Base-by-base conservation (phyloP, 2,113 vertebrate species). In the Esox niger region DNA sequence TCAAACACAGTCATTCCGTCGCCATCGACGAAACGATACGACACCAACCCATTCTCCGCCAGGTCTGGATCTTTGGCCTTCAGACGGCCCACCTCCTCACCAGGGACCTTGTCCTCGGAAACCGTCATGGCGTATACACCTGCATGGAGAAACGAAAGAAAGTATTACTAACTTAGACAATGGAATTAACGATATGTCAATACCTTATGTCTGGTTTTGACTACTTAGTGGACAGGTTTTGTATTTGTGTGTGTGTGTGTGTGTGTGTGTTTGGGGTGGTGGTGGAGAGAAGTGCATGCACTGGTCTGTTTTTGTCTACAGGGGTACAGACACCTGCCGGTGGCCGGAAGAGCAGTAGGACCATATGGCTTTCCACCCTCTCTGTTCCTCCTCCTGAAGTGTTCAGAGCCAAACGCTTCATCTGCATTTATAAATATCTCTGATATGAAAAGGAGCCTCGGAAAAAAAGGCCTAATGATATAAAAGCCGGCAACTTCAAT, bases 11-110 rank as follows among this genome's bases (percentile, higher is more conserved):
- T 87, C 62, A 95, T 81, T 0, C 96, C 96, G 0, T 99, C 97
- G 27, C 95, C 96, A 5, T 99, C 96, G 1, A 96, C 86, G 49
- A 98, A 86, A 54, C 89, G 94, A 83, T 99, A 99, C 26, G 93
- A 91, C 64, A 98, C 95, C 82, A 97, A 83, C 10, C 95, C 96
- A 7, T 99, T 99, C 82, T 99, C 97, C 49, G 91, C 95, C 20
- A 96, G 90, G 84, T 99, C 97, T 0, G 92, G 94, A 84, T 99
- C 97, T 89, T 95, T 96, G 73, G 97, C 97, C 86, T 96, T 98
- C 6, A 99, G 86, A 54, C 95, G 90, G 64, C 97, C 97, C 70
- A 98, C 96, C 77, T 97, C 95, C 74, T 97, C 95, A 20, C 97
- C 97, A 0, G 93, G 91, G 30, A 97, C 91, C 56, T 95, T 92